Conservation (phyloP, 2,888 invertebrate genomes). For the Lasiommata megera region DNA sequence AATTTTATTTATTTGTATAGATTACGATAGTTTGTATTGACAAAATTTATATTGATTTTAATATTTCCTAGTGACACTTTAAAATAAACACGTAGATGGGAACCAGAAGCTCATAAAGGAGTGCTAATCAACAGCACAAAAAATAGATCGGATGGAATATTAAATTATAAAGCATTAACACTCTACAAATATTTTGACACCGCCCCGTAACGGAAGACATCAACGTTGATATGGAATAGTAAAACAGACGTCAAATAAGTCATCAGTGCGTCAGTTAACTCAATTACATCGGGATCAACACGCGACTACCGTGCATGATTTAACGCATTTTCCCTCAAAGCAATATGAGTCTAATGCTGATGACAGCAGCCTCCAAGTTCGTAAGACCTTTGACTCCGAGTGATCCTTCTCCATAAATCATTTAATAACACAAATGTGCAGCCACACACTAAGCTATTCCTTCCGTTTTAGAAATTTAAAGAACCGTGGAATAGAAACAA, state of each 20-base stretch:
- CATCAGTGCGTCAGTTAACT: conserved; percentile 79
- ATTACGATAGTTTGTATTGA: too few species aligned
- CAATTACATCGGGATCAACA: conserved; percentile 80
- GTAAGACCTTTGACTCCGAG: conserved; percentile 45
- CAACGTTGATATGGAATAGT: conserved; percentile 44
- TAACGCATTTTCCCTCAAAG: conserved; percentile 41
- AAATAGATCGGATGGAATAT: conserved; percentile 15
- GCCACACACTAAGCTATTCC: conserved; percentile 78
- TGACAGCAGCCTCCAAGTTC: conserved; percentile 52
- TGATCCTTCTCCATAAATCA: conserved; percentile 79
- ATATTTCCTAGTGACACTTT: background rate
- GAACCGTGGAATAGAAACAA: conserved; percentile 6
- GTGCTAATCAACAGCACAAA: conserved; percentile 13
- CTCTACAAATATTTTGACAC: conserved; percentile 40
- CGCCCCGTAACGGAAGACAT: conserved; percentile 38
- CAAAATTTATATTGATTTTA: background rate
- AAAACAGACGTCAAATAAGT: conserved; percentile 78
- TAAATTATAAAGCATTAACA: conserved; percentile 29
- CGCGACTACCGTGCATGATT: conserved; percentile 75
- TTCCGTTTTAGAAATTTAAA: conserved; percentile 53
- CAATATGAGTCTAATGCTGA: conserved; percentile 49
- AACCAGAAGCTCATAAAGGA: background rate
- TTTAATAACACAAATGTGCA: conserved; percentile 80
- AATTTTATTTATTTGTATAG: background rate
- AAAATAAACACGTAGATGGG: background rate